Base-by-base conservation (phyloP, 2,113 vertebrate genomes). In the Hippocampus guttulatus region DNA sequence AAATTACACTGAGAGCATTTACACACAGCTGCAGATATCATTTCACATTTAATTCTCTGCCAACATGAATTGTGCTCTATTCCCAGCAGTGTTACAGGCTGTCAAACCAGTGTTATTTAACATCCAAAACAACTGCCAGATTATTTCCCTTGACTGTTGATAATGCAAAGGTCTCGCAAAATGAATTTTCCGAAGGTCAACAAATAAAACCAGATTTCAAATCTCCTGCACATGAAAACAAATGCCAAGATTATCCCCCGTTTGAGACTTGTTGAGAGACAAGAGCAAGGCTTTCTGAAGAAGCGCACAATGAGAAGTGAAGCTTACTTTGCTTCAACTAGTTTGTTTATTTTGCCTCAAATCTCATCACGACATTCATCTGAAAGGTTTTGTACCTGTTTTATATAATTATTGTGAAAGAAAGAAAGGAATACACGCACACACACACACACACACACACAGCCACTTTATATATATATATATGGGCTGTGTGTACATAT, bases 191-290 rank as follows among this genome's bases (percentile, higher is more conserved):
- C 8, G 0, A 3, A 0, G 16, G 67, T 74, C 64, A 69, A 77
- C 73, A 84, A 81, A 83, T 70, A 58, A 68, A 69, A 78, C 65
- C 66, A 43, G 2, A 67, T 79, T 81, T 77, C 54, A 66, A 69
- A 79, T 79, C 67, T 49, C 45, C 45, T 11, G 55, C 33, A 49
- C 68, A 12, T 66, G 14, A 84, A 87, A 87, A 81, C 41, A 71
- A 84, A 77, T 55, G 77, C 75, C 77, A 83, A 75, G 68, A 69
- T 69, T 57, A 69, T 72, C 69, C 64, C 12, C 3, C 14, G 2
- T 38, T 55, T 67, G 57, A 67, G 49, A 67, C 38, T 41, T 58
- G 80, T 83, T 77, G 72, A 63, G 57, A 82, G 67, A 64, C 40
- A 69, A 69, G 80, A 78, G 18, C 3, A 62, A 11, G 60, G 8